Evolutionary conservation across 2,113 vertebrate genomes (phyloP).

Genomic region (Plotosus lineatus): DNA sequence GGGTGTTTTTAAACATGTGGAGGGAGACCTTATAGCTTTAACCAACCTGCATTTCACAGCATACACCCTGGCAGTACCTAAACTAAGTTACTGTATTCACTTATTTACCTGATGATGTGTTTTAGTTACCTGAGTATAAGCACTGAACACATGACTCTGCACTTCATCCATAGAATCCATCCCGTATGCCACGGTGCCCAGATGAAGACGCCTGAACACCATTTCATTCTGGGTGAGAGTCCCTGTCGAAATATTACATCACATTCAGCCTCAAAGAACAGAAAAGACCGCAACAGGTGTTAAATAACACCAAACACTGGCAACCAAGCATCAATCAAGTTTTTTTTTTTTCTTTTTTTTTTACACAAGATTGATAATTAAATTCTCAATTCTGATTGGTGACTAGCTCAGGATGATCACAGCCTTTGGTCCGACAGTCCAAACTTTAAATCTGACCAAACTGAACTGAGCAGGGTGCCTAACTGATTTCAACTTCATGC

Average conservation of each 20-base stretch:
- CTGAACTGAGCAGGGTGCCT: too few relatives aligned
- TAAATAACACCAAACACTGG: not conserved
- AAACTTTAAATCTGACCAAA: too few relatives aligned
- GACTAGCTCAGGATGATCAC: too few relatives aligned
- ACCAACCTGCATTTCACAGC: not conserved
- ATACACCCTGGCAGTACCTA: not conserved
- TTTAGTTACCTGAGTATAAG: constrained; percentile 88
- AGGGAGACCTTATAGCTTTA: not conserved
- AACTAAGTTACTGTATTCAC: too few relatives aligned
- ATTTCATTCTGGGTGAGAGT: constrained; percentile 98
- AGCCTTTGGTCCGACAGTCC: too few relatives aligned
- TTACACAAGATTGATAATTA: too few relatives aligned
- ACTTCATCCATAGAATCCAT: constrained; percentile 99
- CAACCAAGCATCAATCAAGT: too few relatives aligned
- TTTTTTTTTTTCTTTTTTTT: too few relatives aligned
- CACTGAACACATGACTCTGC: constrained; percentile 94
- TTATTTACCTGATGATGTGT: not conserved
- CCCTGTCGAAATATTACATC: constrained; percentile 69
- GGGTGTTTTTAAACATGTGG: not conserved
- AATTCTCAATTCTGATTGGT: not conserved
- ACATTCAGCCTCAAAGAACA: not conserved
- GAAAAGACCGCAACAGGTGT: not conserved
- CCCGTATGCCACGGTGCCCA: constrained; percentile 93
- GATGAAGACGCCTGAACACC: constrained; percentile 94
- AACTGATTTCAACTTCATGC: too few relatives aligned